Percentiles rank a stretch among this genome's conserved stretches.
These are phyloP conservation scores for Andrena dorsata DNA, from an alignment of 2,888 invertebrate species.

Conservation along the genomic window DNA sequence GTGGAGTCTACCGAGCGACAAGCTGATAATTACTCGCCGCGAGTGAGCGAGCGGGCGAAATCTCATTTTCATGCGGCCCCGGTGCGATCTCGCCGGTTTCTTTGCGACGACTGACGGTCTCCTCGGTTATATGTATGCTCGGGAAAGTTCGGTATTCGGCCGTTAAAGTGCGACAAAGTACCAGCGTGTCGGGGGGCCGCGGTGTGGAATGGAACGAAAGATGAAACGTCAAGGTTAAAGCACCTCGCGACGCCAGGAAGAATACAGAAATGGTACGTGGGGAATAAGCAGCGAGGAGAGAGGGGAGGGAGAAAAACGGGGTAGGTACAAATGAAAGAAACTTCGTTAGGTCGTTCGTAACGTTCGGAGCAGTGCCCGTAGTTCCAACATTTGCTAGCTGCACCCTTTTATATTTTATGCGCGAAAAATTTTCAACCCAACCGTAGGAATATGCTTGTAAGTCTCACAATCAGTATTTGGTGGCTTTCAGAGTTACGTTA, in stretches of 20 bases:
- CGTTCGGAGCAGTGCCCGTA: constrained; percentile 40
- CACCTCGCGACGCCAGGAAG: neutral
- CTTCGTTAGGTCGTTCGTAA: constrained; percentile 70
- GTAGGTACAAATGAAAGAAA: constrained; percentile 55
- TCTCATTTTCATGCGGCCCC: constrained; percentile 76
- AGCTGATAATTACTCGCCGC: constrained; percentile 77
- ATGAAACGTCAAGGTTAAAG: neutral
- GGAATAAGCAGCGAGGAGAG: neutral
- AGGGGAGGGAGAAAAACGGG: constrained; percentile 1
- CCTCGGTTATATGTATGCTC: constrained; percentile 29
- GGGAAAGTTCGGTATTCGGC: constrained; percentile 64
- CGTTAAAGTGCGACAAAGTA: constrained; percentile 31
- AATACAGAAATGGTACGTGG: neutral
- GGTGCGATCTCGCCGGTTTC: constrained; percentile 37
- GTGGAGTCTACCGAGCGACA: constrained; percentile 54
- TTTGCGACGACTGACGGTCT: constrained; percentile 46
- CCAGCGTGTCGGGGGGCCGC: neutral
- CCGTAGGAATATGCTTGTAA: no score
- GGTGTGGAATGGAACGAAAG: constrained; percentile 8
- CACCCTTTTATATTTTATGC: no score
- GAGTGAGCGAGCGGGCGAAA: constrained; percentile 73
- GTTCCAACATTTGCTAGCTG: no score
- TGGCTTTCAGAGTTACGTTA: no score
- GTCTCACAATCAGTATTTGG: no score
- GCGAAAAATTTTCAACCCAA: neutral